Percentiles rank a stretch among this genome's conserved stretches.
Evolutionary conservation across 2,888 invertebrate genomes (phyloP).

Genomic region (Drosophila pseudotakahashii): DNA sequence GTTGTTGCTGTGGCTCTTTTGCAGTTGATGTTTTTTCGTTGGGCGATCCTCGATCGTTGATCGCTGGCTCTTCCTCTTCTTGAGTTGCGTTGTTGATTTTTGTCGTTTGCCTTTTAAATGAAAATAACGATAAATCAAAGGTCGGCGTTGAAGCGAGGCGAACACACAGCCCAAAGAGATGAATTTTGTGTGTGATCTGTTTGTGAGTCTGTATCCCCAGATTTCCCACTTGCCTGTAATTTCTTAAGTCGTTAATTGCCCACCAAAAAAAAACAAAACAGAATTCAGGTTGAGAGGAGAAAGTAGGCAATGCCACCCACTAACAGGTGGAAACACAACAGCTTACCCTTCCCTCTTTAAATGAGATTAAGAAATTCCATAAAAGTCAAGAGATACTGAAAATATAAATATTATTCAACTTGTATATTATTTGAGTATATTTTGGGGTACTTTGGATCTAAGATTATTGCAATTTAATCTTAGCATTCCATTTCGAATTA

Average conservation of each 20-base stretch:
- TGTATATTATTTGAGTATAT: no score
- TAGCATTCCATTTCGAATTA: no score
- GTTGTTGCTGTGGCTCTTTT: slow-evolving; percentile 38
- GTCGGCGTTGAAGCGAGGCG: slow-evolving; percentile 40
- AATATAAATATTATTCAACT: no score
- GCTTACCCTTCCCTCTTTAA: background rate
- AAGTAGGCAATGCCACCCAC: slow-evolving; percentile 1
- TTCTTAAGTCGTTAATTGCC: slow-evolving; percentile 58
- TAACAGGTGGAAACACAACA: background rate
- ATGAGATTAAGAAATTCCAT: background rate
- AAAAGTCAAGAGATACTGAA: no score
- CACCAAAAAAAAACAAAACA: slow-evolving; percentile 14
- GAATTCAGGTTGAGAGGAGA: background rate
- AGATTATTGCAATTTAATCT: no score
- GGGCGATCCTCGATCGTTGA: slow-evolving; percentile 22
- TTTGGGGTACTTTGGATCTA: no score
- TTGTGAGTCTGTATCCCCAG: slow-evolving; percentile 2
- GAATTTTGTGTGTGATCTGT: slow-evolving; percentile 26
- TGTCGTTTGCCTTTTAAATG: slow-evolving; percentile 80
- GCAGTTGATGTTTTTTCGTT: slow-evolving; percentile 38
- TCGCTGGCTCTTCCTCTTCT: slow-evolving; percentile 18
- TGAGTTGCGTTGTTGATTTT: slow-evolving; percentile 67
- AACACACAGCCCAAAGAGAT: slow-evolving; percentile 9
- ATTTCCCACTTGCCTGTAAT: slow-evolving; percentile 32
- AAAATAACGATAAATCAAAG: slow-evolving; percentile 80